Evolutionary conservation across 2,888 invertebrate species (phyloP).

Genomic region (Spodoptera exigua): DNA sequence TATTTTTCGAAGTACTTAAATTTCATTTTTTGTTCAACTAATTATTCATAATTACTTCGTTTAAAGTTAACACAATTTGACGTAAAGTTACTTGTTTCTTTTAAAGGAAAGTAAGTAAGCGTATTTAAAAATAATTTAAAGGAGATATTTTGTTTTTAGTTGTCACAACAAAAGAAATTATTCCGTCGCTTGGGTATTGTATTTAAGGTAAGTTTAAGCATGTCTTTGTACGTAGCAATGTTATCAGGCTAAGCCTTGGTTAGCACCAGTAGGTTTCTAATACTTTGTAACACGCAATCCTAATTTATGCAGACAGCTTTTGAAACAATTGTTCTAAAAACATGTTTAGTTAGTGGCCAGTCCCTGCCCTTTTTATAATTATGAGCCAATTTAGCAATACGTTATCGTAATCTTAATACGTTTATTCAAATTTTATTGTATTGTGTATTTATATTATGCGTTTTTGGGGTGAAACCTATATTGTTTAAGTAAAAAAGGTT

Average conservation of each 20-base stretch:
- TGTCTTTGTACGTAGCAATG: conserved; percentile 49
- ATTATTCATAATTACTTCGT: too few species aligned
- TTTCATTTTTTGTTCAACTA: too few species aligned
- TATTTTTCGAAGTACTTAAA: too few species aligned
- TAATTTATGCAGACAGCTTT: conserved; percentile 51
- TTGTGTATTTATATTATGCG: too few species aligned
- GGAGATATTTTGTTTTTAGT: background rate
- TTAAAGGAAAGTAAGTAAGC: too few species aligned
- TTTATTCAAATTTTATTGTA: too few species aligned
- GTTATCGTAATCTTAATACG: too few species aligned
- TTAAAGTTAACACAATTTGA: too few species aligned
- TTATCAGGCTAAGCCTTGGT: conserved; percentile 48
- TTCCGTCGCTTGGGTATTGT: conserved; percentile 21
- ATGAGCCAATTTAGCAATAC: conserved; percentile 6
- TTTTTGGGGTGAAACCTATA: too few species aligned
- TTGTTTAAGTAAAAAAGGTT: too few species aligned
- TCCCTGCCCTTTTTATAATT: conserved; percentile 35
- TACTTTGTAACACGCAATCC: conserved; percentile 51
- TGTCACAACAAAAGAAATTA: conserved; percentile 14
- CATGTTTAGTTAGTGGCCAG: conserved; percentile 47
- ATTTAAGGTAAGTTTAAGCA: conserved; percentile 41
- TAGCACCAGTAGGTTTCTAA: conserved; percentile 50
- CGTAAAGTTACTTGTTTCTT: too few species aligned
- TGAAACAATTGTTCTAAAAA: conserved; percentile 49
- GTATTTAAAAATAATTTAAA: too few species aligned